Base-by-base conservation (phyloP, 2,797 vertebrate genomes). In the Hirundo rustica region DNA sequence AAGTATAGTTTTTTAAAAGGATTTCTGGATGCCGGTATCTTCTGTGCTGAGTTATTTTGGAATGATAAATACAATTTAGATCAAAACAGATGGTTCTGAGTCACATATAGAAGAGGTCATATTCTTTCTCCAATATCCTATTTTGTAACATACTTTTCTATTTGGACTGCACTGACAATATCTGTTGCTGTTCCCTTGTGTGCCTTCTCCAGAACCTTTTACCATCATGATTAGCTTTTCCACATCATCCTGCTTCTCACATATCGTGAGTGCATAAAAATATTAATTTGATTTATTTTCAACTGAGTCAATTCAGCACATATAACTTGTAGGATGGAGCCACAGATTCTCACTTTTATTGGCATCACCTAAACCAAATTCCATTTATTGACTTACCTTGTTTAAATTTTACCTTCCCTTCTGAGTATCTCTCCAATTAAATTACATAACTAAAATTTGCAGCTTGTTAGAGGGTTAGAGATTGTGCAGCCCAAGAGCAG, bases 21-120 rank as follows among this genome's bases (percentile, higher is more conserved):
- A 79, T 68, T 92, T 92, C 34, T 54, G 61, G 42, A 67, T 80
- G 53, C 30, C 19, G 73, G 38, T 65, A 65, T 85, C 44, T 85
- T 89, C 72, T 74, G 42, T 47, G 15, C n/a, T 7, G 13, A 81
- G 54, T 86, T 90, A 95, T 82, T 96, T 80, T 77, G 40, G 48
- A 91, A 77, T 34, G 45, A 82, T 87, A 91, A 94, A 87, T 76
- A 89, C 82, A 92, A 89, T 86, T 79, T 60, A 85, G n/a, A 87
- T 68, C 42, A 85, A 93, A 95, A 36, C 88, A 96, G 91, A 95
- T 34, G 25, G 81, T 72, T 89, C 64, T 94, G 93, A 95, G 91
- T 92, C 87, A 96, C 38, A 78, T 72, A 91, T 16, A 80, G 9
- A 74, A 86, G 74, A 93, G 92, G 86, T 94, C 84, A 91, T 61